phyloP scores from a whole-genome alignment of 2,888 invertebrate species.

The Halictus quadricinctus region DNA sequence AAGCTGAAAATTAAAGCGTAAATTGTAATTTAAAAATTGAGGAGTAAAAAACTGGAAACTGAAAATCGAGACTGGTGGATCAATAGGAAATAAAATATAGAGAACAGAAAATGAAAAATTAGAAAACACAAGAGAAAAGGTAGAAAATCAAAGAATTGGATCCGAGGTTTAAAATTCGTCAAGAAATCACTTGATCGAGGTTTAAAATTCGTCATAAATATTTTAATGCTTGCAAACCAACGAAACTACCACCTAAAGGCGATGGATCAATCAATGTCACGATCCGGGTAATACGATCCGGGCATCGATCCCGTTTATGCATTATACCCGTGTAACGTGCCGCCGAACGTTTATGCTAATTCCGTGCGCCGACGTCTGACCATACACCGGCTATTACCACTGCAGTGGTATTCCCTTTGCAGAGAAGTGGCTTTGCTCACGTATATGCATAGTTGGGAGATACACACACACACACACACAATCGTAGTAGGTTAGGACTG shows the following conservation, averaged over 20 bases:
- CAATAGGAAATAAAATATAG: too few species aligned
- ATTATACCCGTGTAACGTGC: not conserved
- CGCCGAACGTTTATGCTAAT: constrained; percentile 32
- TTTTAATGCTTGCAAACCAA: not conserved
- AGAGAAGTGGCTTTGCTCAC: not conserved
- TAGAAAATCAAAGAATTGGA: too few species aligned
- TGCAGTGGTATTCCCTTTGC: constrained; percentile 27
- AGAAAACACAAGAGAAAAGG: too few species aligned
- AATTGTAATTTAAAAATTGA: not conserved
- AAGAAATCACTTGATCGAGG: too few species aligned
- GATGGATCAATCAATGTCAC: not conserved
- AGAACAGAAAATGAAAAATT: too few species aligned
- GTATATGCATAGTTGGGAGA: not conserved
- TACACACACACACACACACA: not conserved
- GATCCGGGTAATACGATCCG: not conserved
- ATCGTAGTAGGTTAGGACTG: not conserved
- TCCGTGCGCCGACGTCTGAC: constrained; percentile 53
- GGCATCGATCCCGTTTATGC: not conserved
- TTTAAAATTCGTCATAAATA: not conserved
- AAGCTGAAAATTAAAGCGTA: not conserved
- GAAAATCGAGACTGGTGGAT: too few species aligned
- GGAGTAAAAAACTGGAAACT: too few species aligned
- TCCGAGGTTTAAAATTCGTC: too few species aligned
- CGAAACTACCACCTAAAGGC: not conserved
- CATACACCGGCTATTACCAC: constrained; percentile 54